A percentile compares a stretch with the other conserved stretches of the same genome.
phyloP scores from a whole-genome alignment of 2,797 vertebrate species.

The Acipenser oxyrinchus region DNA sequence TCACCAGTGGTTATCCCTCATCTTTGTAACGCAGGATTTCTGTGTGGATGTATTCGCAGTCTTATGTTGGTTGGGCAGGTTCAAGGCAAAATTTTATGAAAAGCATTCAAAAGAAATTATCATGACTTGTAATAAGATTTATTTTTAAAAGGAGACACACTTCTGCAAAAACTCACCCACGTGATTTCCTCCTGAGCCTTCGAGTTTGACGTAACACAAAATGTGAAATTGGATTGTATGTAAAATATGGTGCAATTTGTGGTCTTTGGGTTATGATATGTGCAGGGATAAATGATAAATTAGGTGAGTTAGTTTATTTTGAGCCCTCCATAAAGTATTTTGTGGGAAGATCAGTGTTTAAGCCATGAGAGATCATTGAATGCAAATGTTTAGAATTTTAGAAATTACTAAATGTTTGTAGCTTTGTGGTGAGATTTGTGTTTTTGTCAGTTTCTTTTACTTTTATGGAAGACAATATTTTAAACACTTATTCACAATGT shows the following conservation, averaged over 20 bases:
- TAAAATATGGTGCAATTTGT: constrained; percentile 2
- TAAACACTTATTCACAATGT: not conserved
- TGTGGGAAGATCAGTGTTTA: constrained; percentile 8
- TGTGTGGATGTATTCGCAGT: not conserved
- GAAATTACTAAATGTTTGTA: not conserved
- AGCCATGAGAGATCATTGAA: constrained; percentile 1
- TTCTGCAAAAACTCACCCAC: not conserved
- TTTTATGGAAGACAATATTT: not conserved
- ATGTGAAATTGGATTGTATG: constrained; percentile 1
- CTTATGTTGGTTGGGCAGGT: not conserved
- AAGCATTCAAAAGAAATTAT: constrained; percentile 18
- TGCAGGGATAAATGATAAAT: not conserved
- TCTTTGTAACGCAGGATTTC: constrained; percentile 14
- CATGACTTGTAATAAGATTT: too few species aligned
- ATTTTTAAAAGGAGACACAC: too few species aligned
- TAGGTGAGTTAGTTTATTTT: not conserved
- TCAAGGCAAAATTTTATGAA: constrained; percentile 12
- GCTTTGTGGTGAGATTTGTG: not conserved
- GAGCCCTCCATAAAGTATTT: constrained; percentile 6
- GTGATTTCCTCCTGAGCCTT: not conserved
- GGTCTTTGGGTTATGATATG: not conserved
- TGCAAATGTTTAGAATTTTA: constrained; percentile 20
- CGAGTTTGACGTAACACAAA: not conserved
- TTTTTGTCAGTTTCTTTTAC: not conserved
- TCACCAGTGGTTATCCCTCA: constrained; percentile 13